Evolutionary conservation across 2,113 vertebrate species (phyloP).

Genomic region (Pantherophis guttatus): DNA sequence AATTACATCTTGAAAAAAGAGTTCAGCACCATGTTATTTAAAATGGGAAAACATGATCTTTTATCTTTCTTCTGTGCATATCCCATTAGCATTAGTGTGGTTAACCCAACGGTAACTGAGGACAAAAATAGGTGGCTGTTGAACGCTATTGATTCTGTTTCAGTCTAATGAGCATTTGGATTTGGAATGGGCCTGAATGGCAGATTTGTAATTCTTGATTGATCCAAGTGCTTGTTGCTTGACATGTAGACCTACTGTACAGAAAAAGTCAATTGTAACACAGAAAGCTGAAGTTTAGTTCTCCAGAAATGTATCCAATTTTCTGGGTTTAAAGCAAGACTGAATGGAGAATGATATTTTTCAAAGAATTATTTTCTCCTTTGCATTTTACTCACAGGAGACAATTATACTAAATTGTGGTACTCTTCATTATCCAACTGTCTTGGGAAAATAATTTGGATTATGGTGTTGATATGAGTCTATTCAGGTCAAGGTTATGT

Average conservation of each 20-base stretch:
- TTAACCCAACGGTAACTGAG: slow-evolving; percentile 8
- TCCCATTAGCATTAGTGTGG: slow-evolving; percentile 31
- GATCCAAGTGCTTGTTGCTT: slow-evolving; percentile 23
- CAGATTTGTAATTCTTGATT: not conserved
- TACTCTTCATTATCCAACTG: not conserved
- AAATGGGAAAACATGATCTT: slow-evolving; percentile 27
- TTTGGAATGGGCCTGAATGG: not conserved
- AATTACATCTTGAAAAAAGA: slow-evolving; percentile 41
- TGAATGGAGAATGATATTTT: slow-evolving; percentile 8
- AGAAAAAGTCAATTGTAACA: not conserved
- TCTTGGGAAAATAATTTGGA: not conserved
- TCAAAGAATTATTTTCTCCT: not conserved
- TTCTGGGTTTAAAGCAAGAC: not conserved
- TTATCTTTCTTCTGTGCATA: slow-evolving; percentile 27
- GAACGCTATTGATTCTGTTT: slow-evolving; percentile 20
- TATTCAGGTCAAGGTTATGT: not conserved
- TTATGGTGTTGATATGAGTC: not conserved
- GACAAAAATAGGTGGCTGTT: slow-evolving; percentile 35
- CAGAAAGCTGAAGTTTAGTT: not conserved
- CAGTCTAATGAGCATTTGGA: slow-evolving; percentile 44
- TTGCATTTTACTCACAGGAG: not conserved
- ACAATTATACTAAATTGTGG: not conserved
- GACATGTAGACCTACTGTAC: not conserved
- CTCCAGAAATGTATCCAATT: not conserved
- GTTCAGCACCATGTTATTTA: slow-evolving; percentile 6